These are phyloP conservation scores for Cybosia mesomella DNA, from an alignment of 2,888 invertebrate genomes.

Conservation along the genomic window DNA sequence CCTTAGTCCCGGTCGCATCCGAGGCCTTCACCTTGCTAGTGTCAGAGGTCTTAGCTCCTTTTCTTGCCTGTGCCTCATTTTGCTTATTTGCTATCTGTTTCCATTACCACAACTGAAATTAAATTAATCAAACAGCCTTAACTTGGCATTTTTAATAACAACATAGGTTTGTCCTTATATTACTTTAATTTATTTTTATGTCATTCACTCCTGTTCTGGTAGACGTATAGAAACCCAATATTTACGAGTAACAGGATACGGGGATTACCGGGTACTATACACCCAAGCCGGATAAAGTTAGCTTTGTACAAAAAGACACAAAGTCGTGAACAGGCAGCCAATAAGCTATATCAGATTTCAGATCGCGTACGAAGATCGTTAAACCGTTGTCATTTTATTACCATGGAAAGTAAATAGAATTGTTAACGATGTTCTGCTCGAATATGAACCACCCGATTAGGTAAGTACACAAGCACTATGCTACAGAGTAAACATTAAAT, in stretches of 20 bases:
- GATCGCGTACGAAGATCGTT: slow-evolving; percentile 8
- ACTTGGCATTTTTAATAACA: too few relatives aligned
- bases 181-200: neutral
- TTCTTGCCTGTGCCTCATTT: too few relatives aligned
- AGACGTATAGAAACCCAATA: slow-evolving; percentile 1
- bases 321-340: slow-evolving; percentile 3
- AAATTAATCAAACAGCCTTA: too few relatives aligned
- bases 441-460: neutral
- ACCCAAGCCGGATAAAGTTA: neutral
- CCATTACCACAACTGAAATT: too few relatives aligned
- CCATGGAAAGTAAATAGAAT: neutral
- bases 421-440: neutral
- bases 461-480: too few relatives aligned
- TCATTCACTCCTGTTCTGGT: slow-evolving; percentile 20
- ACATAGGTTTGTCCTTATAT: neutral
- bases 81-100: too few relatives aligned
- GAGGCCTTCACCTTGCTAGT: too few relatives aligned
- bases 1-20: too few relatives aligned
- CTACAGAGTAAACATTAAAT: too few relatives aligned
- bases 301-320: slow-evolving; percentile 1
- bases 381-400: slow-evolving; percentile 7
- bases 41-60: too few relatives aligned
- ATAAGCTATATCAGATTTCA: slow-evolving; percentile 10
- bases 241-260: slow-evolving; percentile 6
- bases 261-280: neutral